phyloP scores from a whole-genome alignment of 2,888 invertebrate genomes.

The Scelioninae gen. 1 region DNA sequence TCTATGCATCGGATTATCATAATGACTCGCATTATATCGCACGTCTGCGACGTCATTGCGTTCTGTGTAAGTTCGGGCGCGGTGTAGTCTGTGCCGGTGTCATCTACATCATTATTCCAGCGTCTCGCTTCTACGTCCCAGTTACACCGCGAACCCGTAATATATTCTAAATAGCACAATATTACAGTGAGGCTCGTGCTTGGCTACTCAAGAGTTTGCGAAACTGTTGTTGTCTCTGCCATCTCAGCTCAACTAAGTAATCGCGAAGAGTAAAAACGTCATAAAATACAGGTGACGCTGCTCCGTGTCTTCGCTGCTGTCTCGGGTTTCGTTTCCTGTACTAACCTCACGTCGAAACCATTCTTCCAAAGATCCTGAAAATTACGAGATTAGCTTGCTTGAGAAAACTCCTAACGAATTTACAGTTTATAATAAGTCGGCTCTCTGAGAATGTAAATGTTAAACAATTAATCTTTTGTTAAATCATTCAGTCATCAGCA shows the following conservation, averaged over 20 bases:
- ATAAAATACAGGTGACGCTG: constrained; percentile 76
- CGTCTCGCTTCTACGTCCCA: constrained; percentile 55
- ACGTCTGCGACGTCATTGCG: constrained; percentile 67
- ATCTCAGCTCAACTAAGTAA: constrained; percentile 72
- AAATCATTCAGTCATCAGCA: too few relatives aligned
- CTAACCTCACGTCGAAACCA: constrained; percentile 68
- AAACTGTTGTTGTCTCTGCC: constrained; percentile 67
- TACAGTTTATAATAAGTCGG: too few relatives aligned
- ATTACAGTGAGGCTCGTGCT: constrained; percentile 72
- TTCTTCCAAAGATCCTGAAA: constrained; percentile 61
- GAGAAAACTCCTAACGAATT: background rate
- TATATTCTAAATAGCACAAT: constrained; percentile 77
- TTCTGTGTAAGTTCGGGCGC: constrained; percentile 55
- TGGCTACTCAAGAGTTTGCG: constrained; percentile 72
- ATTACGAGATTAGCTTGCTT: constrained; percentile 52
- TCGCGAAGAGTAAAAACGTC: constrained; percentile 76
- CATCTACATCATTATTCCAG: constrained; percentile 69
- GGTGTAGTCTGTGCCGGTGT: constrained; percentile 42
- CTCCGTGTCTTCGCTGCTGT: constrained; percentile 50
- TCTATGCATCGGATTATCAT: constrained; percentile 84
- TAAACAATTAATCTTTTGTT: too few relatives aligned
- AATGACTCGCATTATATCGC: constrained; percentile 82
- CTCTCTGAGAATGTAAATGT: too few relatives aligned
- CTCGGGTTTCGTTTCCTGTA: constrained; percentile 58
- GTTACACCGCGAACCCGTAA: constrained; percentile 73